Evolutionary conservation across 2,113 vertebrate genomes (phyloP).

Genomic region (Platysternon megacephalum): DNA sequence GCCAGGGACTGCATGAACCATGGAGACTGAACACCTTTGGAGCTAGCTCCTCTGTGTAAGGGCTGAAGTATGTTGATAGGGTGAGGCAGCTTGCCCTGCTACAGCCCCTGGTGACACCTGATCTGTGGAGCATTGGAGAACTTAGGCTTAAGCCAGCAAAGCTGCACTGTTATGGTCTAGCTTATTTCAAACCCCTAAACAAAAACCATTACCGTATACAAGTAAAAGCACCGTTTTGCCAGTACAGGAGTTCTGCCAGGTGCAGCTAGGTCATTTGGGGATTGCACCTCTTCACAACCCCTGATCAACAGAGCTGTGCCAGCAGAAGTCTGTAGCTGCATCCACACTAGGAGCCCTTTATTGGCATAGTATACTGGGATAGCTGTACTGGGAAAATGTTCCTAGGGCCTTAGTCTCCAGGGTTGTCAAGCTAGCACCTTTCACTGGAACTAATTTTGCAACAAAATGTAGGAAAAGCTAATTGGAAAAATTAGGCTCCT

Average conservation of each 20-base stretch:
- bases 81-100: background rate
- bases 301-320: background rate
- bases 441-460: background rate
- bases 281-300: background rate
- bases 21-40: background rate
- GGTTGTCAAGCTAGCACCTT: background rate
- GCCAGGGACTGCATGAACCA: background rate
- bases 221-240: background rate
- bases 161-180: background rate
- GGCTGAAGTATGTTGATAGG: background rate
- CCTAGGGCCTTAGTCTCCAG: background rate
- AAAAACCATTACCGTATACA: background rate
- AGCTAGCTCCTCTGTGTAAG: background rate
- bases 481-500: background rate
- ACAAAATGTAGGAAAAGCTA: background rate
- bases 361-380: background rate
- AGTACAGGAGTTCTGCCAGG: background rate
- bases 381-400: background rate
- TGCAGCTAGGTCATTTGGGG: background rate
- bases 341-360: background rate
- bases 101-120: too few relatives aligned
- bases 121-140: too few relatives aligned
- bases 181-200: background rate
- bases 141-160: background rate
- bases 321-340: background rate